Evolutionary conservation across 2,797 vertebrate genomes (phyloP).

Genomic region (Alca torda): DNA sequence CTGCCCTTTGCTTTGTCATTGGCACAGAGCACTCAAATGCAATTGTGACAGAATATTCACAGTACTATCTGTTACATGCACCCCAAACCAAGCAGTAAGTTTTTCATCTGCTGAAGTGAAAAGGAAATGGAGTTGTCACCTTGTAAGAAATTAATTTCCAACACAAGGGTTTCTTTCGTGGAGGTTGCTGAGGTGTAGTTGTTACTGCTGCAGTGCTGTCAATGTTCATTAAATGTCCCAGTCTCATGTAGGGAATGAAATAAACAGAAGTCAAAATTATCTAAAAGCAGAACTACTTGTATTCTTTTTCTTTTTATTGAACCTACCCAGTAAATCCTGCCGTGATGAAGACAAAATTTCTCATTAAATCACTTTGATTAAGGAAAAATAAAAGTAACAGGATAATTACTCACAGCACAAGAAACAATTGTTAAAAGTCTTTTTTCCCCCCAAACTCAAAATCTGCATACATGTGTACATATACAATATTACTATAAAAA

Average conservation of each 20-base stretch:
- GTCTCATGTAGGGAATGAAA: neutral
- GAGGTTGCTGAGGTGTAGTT: neutral
- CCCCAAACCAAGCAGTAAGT: neutral
- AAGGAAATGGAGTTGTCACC: slow-evolving; percentile 8
- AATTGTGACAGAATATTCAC: neutral
- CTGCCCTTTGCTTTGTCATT: neutral
- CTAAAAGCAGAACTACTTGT: neutral
- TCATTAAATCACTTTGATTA: neutral
- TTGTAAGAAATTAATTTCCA: slow-evolving; percentile 7
- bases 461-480: neutral
- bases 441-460: neutral
- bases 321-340: neutral
- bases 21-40: neutral
- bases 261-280: slow-evolving; percentile 6
- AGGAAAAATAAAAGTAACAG: neutral
- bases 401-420: neutral
- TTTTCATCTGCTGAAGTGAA: neutral
- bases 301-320: neutral
- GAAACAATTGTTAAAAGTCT: neutral
- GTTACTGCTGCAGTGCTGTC: neutral
- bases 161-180: neutral
- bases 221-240: neutral
- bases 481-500: neutral
- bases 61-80: neutral
- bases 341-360: neutral